phyloP scores from a whole-genome alignment of 1,140 invertebrate genomes.

The Neodiprion fabricii region DNA sequence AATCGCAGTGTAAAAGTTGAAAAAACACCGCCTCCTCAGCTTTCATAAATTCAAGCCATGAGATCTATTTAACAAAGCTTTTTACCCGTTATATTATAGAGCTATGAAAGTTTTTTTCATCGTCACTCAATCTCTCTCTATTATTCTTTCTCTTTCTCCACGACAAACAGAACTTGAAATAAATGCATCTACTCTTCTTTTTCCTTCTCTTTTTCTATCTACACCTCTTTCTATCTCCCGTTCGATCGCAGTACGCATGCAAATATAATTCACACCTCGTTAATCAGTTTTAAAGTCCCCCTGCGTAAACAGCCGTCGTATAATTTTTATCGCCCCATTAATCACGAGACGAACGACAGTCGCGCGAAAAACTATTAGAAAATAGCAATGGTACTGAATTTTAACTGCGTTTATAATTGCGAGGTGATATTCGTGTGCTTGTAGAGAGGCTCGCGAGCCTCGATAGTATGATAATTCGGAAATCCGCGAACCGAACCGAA shows the following conservation, averaged over 20 bases:
- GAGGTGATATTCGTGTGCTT: not conserved
- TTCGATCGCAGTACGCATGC: not conserved
- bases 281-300: not conserved
- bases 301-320: not conserved
- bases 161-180: no score
- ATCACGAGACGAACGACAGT: not conserved
- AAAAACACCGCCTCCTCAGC: no score
- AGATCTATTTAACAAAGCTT: no score
- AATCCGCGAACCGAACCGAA: no score
- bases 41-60: no score
- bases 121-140: no score
- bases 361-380: not conserved
- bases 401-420: not conserved
- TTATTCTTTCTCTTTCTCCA: no score
- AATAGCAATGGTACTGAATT: not conserved
- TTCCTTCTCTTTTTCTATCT: not conserved
- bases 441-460: no score
- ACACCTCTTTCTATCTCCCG: not conserved
- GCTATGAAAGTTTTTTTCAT: not conserved
- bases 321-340: not conserved
- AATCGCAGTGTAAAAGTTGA: no score
- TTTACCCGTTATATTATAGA: not conserved
- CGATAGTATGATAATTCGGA: no score
- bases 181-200: not conserved
- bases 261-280: not conserved